Evolutionary conservation across 2,888 invertebrate species (phyloP).

Genomic region (Apantesis nais): DNA sequence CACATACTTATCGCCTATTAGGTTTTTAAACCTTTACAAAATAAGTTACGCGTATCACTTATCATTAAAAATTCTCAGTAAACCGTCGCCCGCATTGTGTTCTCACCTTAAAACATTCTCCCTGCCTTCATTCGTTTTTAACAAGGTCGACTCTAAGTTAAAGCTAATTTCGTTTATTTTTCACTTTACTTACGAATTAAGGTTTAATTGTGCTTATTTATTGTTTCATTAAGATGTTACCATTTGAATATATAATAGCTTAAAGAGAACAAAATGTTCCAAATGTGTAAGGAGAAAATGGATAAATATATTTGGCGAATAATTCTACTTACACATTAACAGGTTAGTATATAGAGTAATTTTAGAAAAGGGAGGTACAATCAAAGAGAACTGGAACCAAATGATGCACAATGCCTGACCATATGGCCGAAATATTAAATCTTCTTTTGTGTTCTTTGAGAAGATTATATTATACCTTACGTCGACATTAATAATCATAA

Average conservation of each 20-base stretch:
- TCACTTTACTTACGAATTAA: slow-evolving; percentile 61
- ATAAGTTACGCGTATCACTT: slow-evolving; percentile 34
- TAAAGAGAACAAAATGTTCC: not conserved
- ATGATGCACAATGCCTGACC: too few species aligned
- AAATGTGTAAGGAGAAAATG: not conserved
- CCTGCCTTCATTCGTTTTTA: slow-evolving; percentile 43
- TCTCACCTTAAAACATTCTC: slow-evolving; percentile 36
- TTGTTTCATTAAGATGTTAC: slow-evolving; percentile 51
- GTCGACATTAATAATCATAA: not conserved
- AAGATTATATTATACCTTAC: not conserved
- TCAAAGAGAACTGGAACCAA: too few species aligned
- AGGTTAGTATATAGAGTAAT: too few species aligned
- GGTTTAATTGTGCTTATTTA: slow-evolving; percentile 59
- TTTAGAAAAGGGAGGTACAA: too few species aligned
- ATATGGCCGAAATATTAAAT: not conserved
- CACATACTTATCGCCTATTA: slow-evolving; percentile 42
- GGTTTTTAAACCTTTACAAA: slow-evolving; percentile 47
- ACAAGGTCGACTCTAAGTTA: slow-evolving; percentile 50
- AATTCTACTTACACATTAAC: not conserved
- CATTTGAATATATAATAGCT: slow-evolving; percentile 11
- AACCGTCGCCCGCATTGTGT: slow-evolving; percentile 33
- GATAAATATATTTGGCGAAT: not conserved
- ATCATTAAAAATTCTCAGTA: slow-evolving; percentile 26
- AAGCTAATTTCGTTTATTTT: slow-evolving; percentile 71
- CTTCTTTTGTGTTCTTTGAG: not conserved